Percentiles rank a stretch among this genome's conserved stretches.
These are phyloP conservation scores for Cuniculus paca DNA, from an alignment of 2,797 vertebrate species.

Conservation along the genomic window DNA sequence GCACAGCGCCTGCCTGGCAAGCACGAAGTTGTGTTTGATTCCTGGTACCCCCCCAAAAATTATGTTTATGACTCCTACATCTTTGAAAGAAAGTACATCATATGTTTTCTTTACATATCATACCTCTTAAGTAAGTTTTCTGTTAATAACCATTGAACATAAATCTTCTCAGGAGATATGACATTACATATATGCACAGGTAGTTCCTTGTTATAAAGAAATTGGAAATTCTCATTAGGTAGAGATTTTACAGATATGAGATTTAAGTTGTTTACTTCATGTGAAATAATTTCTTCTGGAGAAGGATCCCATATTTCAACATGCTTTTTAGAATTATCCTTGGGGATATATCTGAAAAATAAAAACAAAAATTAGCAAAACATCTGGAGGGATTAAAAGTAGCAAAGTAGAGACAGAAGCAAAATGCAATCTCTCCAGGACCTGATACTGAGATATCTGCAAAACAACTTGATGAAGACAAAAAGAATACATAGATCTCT, in stretches of 20 bases:
- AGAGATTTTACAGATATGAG: slow-evolving; percentile 21
- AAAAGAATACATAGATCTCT: background rate
- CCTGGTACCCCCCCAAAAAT: too few relatives aligned
- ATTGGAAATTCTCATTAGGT: slow-evolving; percentile 75
- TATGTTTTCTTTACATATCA: slow-evolving; percentile 59
- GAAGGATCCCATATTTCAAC: slow-evolving; percentile 89
- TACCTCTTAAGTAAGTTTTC: slow-evolving; percentile 92
- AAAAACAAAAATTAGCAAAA: slow-evolving; percentile 58
- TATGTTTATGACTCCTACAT: slow-evolving; percentile 30
- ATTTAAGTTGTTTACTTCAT: slow-evolving; percentile 73
- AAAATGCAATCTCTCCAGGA: background rate
- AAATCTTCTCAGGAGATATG: slow-evolving; percentile 94
- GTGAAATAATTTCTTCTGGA: slow-evolving; percentile 84
- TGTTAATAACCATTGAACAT: slow-evolving; percentile 89
- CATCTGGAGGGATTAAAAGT: background rate
- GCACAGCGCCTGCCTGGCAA: too few relatives aligned
- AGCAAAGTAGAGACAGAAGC: background rate
- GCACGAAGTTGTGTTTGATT: too few relatives aligned
- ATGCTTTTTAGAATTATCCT: slow-evolving; percentile 68
- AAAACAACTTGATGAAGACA: background rate
- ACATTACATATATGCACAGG: slow-evolving; percentile 92
- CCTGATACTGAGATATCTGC: background rate
- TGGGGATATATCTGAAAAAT: slow-evolving; percentile 80
- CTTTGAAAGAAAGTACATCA: slow-evolving; percentile 36
- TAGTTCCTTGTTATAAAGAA: slow-evolving; percentile 86